Evolutionary conservation across 2,888 invertebrate species (phyloP).

Genomic region (Exephanes ischioxanthus): DNA sequence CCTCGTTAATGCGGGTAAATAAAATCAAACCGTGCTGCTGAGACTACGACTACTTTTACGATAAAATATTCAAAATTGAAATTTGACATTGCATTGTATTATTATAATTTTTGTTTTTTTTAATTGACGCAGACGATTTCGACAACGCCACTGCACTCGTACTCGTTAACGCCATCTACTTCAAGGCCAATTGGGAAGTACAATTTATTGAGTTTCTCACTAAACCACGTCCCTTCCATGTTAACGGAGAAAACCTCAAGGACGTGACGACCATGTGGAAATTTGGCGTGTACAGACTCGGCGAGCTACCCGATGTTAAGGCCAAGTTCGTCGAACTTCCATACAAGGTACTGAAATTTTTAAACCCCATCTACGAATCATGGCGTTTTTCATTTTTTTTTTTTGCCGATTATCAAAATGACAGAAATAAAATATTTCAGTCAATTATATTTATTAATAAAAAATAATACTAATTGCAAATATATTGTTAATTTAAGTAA

Average conservation of each 20-base stretch:
- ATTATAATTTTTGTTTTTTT: slow-evolving; percentile 1
- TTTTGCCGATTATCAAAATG: background rate
- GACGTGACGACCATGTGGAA: slow-evolving; percentile 91
- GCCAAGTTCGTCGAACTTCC: slow-evolving; percentile 90
- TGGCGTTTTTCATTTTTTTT: background rate
- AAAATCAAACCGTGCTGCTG: background rate
- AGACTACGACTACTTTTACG: background rate
- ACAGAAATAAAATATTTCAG: background rate
- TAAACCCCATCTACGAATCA: background rate
- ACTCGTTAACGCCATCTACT: slow-evolving; percentile 94
- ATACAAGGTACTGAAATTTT: slow-evolving; percentile 86
- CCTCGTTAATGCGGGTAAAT: slow-evolving; percentile 87
- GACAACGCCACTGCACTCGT: slow-evolving; percentile 88
- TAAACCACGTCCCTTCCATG: slow-evolving; percentile 87
- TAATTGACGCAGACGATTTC: slow-evolving; percentile 85
- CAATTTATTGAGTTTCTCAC: slow-evolving; percentile 87
- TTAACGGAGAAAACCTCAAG: slow-evolving; percentile 86
- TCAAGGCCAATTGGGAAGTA: slow-evolving; percentile 92
- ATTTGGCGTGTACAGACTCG: slow-evolving; percentile 86
- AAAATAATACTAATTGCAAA: background rate
- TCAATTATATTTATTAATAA: background rate
- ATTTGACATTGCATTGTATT: background rate
- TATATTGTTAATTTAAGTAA: background rate
- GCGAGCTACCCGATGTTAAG: slow-evolving; percentile 85
- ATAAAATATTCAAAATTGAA: background rate